Evolutionary conservation across 2,113 vertebrate genomes (phyloP), one percentile per base, ranked within the genome.

Genomic region (Aleadryas rufinucha): DNA sequence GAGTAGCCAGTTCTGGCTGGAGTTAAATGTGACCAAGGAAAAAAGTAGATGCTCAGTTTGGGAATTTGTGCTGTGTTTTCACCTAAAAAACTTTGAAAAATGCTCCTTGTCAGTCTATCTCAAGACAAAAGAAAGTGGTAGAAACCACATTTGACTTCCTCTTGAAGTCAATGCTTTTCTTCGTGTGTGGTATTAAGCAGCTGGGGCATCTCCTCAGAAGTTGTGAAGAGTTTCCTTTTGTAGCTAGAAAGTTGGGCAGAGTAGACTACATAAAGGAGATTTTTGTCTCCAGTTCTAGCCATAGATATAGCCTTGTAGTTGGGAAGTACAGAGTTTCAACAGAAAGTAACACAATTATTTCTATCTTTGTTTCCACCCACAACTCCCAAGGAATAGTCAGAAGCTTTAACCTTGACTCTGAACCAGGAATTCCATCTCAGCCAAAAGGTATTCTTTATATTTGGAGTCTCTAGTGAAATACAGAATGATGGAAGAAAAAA

Each of bases 371-470:
- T 94, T 95, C 69, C 77, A 93, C 77, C 52, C 90, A 71, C 77
- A 93, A 28, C 27, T 95, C 84, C 81, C 69, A 93, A 87, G 52
- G 52, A 93, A 89, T 21, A 82, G 33, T 63, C 30, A 78, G 72
- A 87, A 91, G 39, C 4, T 91, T 89, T 89, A 80, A 91, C 87
- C 72, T 89, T 93, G 84, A 93, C 60, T 87, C 47, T 70, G 56
- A 94, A 94, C 56, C 60, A 78, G 84, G 54, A 74, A 39, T 78
- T 93, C 42, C 68, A 94, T 84, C 77, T 95, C 64, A 93, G 74
- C 52, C 81, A 91, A 87, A 94, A 94, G 84, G 54, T 94, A 68
- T 94, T 94, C 61, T 89, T 93, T 91, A 70, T 64, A 77, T 90
- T 89, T 75, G 42, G 17, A 63, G 31, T 90, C 90, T 81, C 94